phyloP scores from a whole-genome alignment of 2,888 invertebrate genomes.

The Osedax fenrisi region DNA sequence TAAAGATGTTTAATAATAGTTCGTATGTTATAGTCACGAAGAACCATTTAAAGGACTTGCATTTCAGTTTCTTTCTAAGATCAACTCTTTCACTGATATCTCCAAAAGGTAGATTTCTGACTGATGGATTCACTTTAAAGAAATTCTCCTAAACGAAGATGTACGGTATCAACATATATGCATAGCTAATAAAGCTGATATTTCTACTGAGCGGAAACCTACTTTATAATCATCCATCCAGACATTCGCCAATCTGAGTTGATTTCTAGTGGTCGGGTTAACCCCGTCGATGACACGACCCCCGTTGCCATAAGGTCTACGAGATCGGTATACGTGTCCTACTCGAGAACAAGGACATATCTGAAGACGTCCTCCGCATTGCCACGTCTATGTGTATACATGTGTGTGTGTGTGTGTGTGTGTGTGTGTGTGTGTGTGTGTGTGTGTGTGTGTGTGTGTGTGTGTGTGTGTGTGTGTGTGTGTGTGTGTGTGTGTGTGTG shows the following conservation, averaged over 20 bases:
- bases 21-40: too few relatives aligned
- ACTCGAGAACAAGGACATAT: slow-evolving; percentile 86
- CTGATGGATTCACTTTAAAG: slow-evolving; percentile 58
- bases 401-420: too few relatives aligned
- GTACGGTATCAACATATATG: too few relatives aligned
- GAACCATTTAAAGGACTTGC: slow-evolving; percentile 70
- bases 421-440: too few relatives aligned
- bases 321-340: slow-evolving; percentile 82
- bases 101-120: slow-evolving; percentile 57
- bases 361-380: slow-evolving; percentile 83
- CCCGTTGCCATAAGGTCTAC: slow-evolving; percentile 78
- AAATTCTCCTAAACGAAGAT: slow-evolving; percentile 61
- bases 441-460: too few relatives aligned
- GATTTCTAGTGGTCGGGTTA: slow-evolving; percentile 80
- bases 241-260: slow-evolving; percentile 77
- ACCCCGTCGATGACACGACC: slow-evolving; percentile 56
- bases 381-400: slow-evolving; percentile 72
- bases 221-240: slow-evolving; percentile 92
- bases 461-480: too few relatives aligned
- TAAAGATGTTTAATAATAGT: too few relatives aligned
- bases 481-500: too few relatives aligned
- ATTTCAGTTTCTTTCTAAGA: slow-evolving; percentile 64
- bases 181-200: background rate
- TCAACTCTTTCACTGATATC: slow-evolving; percentile 65
- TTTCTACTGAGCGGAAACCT: slow-evolving; percentile 32